Conservation (phyloP, 2,113 vertebrate genomes). For the Esox niger region DNA sequence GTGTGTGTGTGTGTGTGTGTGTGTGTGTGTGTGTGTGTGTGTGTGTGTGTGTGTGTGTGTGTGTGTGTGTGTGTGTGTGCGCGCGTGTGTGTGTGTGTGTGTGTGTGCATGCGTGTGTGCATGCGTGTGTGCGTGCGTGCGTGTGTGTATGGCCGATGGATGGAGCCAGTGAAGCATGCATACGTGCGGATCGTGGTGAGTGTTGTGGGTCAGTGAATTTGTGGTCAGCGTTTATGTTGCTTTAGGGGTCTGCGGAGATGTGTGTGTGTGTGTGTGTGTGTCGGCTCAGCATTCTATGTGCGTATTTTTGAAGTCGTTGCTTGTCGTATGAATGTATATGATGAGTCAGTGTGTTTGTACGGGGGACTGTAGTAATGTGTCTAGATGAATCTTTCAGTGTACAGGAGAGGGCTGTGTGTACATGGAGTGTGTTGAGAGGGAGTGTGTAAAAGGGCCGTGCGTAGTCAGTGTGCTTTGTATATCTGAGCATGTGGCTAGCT, state of each 20-base stretch:
- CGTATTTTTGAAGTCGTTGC: constrained; percentile 1
- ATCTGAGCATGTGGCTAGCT: neutral
- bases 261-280: neutral
- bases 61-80: constrained; percentile 16
- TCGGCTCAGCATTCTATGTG: constrained; percentile 3
- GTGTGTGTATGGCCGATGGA: constrained; percentile 13
- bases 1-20: constrained; percentile 6
- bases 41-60: constrained; percentile 5
- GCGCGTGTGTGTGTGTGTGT: constrained; percentile 1
- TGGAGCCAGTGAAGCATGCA: constrained; percentile 9
- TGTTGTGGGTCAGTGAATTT: constrained; percentile 24
- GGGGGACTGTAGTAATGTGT: neutral
- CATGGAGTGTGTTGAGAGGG: constrained; percentile 12
- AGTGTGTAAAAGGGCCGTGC: constrained; percentile 11
- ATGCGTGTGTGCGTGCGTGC: constrained; percentile 7
- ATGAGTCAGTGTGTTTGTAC: constrained; percentile 1
- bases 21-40: constrained; percentile 17
- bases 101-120: constrained; percentile 14
- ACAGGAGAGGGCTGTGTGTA: neutral
- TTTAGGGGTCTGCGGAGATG: neutral
- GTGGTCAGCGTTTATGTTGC: constrained; percentile 16
- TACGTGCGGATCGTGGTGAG: constrained; percentile 12
- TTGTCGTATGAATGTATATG: neutral
- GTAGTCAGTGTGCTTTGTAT: neutral
- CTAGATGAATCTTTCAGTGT: neutral